Evolutionary conservation across 2,113 vertebrate genomes (phyloP).

Genomic region (Coracopsis vasa): DNA sequence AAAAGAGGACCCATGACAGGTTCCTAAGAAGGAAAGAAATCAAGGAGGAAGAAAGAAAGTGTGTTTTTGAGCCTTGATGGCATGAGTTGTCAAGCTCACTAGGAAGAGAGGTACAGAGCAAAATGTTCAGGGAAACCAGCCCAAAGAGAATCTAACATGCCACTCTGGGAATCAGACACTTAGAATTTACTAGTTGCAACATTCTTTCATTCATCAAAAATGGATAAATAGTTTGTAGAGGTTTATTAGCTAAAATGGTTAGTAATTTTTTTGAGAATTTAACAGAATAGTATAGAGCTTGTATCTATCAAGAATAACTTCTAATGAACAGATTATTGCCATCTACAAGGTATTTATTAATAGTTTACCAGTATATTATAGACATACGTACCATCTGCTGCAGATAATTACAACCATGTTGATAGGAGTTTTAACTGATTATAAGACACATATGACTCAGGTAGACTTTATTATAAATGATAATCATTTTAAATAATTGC

Average conservation of each 20-base stretch:
- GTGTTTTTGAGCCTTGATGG: neutral
- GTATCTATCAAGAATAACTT: neutral
- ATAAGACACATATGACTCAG: neutral
- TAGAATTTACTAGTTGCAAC: conserved; percentile 8
- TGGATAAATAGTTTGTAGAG: neutral
- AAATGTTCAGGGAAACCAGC: neutral
- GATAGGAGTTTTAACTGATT: conserved; percentile 21
- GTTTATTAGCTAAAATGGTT: conserved; percentile 19
- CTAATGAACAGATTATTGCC: conserved; percentile 7
- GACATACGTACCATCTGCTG: neutral
- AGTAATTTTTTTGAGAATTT: neutral
- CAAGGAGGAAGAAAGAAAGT: neutral
- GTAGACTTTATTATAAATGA: neutral
- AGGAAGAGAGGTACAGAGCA: neutral
- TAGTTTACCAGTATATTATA: neutral
- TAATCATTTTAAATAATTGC: neutral
- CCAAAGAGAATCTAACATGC: conserved; percentile 6
- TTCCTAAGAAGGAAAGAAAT: neutral
- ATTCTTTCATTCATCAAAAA: conserved; percentile 27
- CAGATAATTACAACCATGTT: neutral
- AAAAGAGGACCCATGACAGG: neutral
- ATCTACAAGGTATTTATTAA: conserved; percentile 10
- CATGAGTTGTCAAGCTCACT: neutral
- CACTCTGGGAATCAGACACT: neutral
- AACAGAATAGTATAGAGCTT: neutral